phyloP scores from a whole-genome alignment of 2,797 vertebrate genomes.

The Bucorvus abyssinicus region DNA sequence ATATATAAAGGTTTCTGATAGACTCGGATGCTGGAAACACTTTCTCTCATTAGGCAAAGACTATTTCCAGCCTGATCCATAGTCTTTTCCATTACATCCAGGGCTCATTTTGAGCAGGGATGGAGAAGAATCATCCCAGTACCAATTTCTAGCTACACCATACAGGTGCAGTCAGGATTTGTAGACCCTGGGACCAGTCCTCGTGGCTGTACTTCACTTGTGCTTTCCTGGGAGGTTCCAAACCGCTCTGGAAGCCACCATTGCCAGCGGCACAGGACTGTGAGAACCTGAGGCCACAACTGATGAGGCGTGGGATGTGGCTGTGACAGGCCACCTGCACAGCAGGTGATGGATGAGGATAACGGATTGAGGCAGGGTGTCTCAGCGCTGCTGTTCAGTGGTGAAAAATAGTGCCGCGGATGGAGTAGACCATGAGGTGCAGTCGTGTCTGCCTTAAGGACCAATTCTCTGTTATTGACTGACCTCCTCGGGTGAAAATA shows the following conservation, averaged over 20 bases:
- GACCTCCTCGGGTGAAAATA: neutral
- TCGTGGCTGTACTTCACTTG: neutral
- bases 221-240: neutral
- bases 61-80: neutral
- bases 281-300: neutral
- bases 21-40: neutral
- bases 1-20: neutral
- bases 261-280: neutral
- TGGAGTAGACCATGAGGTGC: neutral
- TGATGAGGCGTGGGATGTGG: neutral
- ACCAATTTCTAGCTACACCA: neutral
- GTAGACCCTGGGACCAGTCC: neutral
- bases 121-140: neutral
- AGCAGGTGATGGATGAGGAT: neutral
- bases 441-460: neutral
- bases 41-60: neutral
- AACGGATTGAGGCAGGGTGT: neutral
- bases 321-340: neutral
- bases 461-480: neutral
- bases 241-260: neutral
- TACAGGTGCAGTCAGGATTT: neutral
- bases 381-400: neutral
- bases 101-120: neutral
- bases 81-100: neutral
- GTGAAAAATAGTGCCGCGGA: neutral